Evolutionary conservation across 2,888 invertebrate genomes (phyloP).

Genomic region (Troilus luridus): DNA sequence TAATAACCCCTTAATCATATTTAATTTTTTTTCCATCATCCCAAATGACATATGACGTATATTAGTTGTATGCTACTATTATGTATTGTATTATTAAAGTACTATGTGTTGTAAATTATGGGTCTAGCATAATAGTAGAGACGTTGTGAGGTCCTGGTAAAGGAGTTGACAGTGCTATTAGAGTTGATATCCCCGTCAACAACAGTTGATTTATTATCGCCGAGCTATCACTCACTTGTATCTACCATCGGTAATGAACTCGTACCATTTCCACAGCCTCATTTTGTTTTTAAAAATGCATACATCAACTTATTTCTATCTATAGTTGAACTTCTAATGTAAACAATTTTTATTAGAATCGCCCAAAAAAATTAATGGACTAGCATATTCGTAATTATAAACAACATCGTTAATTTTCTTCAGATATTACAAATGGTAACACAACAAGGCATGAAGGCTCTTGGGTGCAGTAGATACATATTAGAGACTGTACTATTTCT

Average conservation of each 20-base stretch:
- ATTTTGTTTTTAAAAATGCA: neutral
- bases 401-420: too few relatives aligned
- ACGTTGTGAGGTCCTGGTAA: neutral
- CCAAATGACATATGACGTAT: too few relatives aligned
- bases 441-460: too few relatives aligned
- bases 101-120: neutral
- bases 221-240: neutral
- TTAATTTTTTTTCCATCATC: too few relatives aligned
- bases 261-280: neutral
- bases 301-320: neutral
- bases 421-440: too few relatives aligned
- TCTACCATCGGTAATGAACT: slow-evolving; percentile 34
- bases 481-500: too few relatives aligned
- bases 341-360: too few relatives aligned
- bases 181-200: neutral
- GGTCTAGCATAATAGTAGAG: neutral
- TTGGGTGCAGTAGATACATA: too few relatives aligned
- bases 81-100: neutral
- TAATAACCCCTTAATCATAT: too few relatives aligned
- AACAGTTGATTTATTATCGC: neutral
- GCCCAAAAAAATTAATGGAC: too few relatives aligned
- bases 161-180: slow-evolving; percentile 25
- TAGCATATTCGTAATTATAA: too few relatives aligned
- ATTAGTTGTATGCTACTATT: too few relatives aligned
- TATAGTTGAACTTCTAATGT: neutral